A percentile compares a stretch with the other conserved stretches of the same genome.
Evolutionary conservation across 2,797 vertebrate genomes (phyloP).

Genomic region (Dendrocincla tyrannina): DNA sequence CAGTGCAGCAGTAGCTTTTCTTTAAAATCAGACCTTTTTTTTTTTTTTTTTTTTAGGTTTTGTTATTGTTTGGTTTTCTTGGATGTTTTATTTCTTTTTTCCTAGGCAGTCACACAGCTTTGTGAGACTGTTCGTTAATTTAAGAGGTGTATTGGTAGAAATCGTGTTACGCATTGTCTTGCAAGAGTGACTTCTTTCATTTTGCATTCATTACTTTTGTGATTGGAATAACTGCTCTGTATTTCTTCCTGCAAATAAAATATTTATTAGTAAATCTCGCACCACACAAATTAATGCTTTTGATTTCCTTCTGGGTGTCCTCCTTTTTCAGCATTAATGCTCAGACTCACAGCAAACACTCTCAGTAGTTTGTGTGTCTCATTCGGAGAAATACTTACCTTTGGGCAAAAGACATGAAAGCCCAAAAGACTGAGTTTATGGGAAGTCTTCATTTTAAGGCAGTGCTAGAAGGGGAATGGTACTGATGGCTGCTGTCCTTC

Average conservation of each 20-base stretch:
- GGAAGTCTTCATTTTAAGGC: background rate
- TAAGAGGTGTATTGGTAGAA: slow-evolving; percentile 23
- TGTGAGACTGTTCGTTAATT: slow-evolving; percentile 50
- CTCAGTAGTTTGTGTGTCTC: background rate
- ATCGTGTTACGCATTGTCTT: background rate
- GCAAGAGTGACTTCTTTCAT: slow-evolving; percentile 53
- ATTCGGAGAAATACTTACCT: background rate
- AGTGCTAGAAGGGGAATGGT: background rate
- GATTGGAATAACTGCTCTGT: slow-evolving; percentile 40
- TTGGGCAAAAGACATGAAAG: background rate
- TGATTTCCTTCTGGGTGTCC: background rate
- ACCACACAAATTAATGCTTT: slow-evolving; percentile 39
- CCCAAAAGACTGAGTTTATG: background rate
- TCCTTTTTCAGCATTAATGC: background rate
- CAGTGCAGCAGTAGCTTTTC: background rate
- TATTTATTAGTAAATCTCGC: slow-evolving; percentile 61
- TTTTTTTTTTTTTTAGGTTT: background rate
- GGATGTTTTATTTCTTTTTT: background rate
- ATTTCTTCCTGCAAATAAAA: slow-evolving; percentile 60
- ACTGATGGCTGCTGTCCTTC: background rate
- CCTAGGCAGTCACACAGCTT: background rate
- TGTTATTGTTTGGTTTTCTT: background rate
- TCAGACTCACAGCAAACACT: background rate
- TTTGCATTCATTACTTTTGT: slow-evolving; percentile 61
- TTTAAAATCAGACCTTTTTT: background rate